A percentile compares a stretch with the other conserved stretches of the same genome.
These are phyloP conservation scores for Patella caerulea DNA, from an alignment of 2,888 invertebrate genomes.

Conservation along the genomic window DNA sequence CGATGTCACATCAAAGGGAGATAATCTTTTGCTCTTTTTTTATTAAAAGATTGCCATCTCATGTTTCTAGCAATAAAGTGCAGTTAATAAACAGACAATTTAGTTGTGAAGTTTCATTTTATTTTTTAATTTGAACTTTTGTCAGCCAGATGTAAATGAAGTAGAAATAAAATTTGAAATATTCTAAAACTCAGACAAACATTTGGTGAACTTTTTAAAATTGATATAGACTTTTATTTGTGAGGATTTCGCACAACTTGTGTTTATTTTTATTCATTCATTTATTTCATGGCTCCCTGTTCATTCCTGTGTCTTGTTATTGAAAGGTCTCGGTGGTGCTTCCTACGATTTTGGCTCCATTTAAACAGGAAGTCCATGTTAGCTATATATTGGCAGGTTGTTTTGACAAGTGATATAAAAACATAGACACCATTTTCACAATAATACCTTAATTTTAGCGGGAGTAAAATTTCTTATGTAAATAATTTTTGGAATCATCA, in stretches of 20 bases:
- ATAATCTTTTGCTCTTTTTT: too few relatives aligned
- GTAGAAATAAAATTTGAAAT: too few relatives aligned
- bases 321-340: slow-evolving; percentile 10
- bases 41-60: too few relatives aligned
- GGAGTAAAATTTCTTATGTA: not conserved
- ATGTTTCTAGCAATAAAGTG: too few relatives aligned
- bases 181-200: too few relatives aligned
- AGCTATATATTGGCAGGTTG: slow-evolving; percentile 10
- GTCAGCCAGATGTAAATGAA: too few relatives aligned
- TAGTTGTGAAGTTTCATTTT: too few relatives aligned
- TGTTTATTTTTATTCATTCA: slow-evolving; percentile 7
- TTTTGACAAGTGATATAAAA: slow-evolving; percentile 13
- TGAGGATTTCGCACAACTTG: not conserved
- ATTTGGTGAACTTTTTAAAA: too few relatives aligned
- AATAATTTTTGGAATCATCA: not conserved
- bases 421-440: slow-evolving; percentile 5
- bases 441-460: slow-evolving; percentile 1
- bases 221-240: too few relatives aligned
- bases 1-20: too few relatives aligned
- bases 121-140: too few relatives aligned
- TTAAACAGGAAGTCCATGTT: slow-evolving; percentile 8
- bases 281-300: not conserved
- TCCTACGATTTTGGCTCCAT: slow-evolving; percentile 10
- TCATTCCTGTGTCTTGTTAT: slow-evolving; percentile 5
- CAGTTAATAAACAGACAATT: too few relatives aligned